These are phyloP conservation scores for Caerostris extrusa DNA, from an alignment of 1,140 invertebrate species.

Conservation along the genomic window DNA sequence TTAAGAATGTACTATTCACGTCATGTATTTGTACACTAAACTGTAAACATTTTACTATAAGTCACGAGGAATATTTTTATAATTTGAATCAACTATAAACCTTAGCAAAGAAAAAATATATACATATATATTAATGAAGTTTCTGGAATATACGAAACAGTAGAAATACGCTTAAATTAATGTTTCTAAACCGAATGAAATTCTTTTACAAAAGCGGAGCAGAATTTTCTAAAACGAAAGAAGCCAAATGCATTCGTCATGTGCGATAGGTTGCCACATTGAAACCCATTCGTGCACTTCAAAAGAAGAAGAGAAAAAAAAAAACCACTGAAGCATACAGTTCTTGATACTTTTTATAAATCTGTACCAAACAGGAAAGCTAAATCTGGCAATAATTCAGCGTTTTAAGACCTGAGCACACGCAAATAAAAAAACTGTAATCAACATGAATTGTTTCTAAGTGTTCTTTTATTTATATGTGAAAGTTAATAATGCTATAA, in stretches of 20 bases:
- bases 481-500: not conserved
- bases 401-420: not conserved
- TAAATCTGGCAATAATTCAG: not conserved
- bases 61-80: too few relatives aligned
- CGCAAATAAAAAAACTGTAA: constrained; percentile 13
- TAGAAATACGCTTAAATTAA: not conserved
- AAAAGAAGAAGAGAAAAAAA: not conserved
- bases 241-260: not conserved
- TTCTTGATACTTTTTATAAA: not conserved
- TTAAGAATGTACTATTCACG: too few relatives aligned
- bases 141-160: not conserved
- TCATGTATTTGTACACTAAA: too few relatives aligned
- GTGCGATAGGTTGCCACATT: not conserved
- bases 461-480: not conserved
- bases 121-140: too few relatives aligned
- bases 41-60: too few relatives aligned
- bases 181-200: not conserved
- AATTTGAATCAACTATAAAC: too few relatives aligned
- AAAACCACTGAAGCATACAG: not conserved
- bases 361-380: not conserved
- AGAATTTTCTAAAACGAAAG: not conserved
- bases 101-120: too few relatives aligned
- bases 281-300: not conserved
- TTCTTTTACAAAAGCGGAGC: not conserved
- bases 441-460: not conserved